Percentiles rank a stretch among this genome's conserved stretches.
Conservation (phyloP, 2,797 vertebrate genomes). For the Sarcoramphus papa region DNA sequence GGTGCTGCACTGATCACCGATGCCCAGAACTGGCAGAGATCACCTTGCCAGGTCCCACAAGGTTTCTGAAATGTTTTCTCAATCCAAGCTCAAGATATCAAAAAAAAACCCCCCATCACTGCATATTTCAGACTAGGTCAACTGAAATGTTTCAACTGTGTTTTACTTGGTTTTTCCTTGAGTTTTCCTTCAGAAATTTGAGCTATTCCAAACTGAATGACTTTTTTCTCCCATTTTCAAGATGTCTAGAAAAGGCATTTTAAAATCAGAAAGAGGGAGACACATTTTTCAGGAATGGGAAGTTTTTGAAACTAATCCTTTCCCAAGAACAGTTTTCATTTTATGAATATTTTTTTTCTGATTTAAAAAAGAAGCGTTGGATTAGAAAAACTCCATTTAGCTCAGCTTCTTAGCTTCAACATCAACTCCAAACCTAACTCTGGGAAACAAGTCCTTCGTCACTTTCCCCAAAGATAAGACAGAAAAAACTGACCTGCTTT, state of each 20-base stretch:
- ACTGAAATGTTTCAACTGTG: not conserved
- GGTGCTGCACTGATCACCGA: not conserved
- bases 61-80: not conserved
- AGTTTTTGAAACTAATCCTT: not conserved
- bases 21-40: not conserved
- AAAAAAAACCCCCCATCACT: not conserved
- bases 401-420: not conserved
- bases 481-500: not conserved
- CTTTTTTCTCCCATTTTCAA: not conserved
- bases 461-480: not conserved
- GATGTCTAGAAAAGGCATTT: not conserved
- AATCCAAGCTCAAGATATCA: not conserved
- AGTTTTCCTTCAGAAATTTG: not conserved
- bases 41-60: not conserved
- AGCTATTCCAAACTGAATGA: not conserved
- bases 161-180: not conserved
- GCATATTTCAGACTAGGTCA: not conserved
- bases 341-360: not conserved
- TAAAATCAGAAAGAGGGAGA: not conserved
- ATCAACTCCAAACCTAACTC: not conserved
- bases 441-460: not conserved
- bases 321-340: not conserved
- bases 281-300: not conserved
- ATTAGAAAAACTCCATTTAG: not conserved
- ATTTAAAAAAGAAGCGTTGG: not conserved